Percentiles rank a stretch among this genome's conserved stretches.
phyloP scores from a whole-genome alignment of 2,113 vertebrate genomes.

The Vicugna pacos region DNA sequence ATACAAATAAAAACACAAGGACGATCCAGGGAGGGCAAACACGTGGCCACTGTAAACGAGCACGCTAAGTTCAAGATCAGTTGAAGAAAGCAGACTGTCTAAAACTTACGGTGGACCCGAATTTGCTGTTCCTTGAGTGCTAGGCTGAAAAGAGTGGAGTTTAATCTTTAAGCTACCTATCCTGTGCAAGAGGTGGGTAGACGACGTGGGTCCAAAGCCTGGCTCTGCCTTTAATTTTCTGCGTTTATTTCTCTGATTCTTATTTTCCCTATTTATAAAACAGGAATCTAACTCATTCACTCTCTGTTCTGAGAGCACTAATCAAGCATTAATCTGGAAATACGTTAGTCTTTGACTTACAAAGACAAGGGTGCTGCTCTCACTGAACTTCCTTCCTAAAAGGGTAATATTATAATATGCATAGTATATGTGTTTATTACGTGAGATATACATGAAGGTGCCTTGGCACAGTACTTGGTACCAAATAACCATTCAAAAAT shows the following conservation, averaged over 20 bases:
- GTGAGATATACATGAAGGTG: background rate
- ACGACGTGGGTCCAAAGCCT: background rate
- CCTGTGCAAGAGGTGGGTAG: background rate
- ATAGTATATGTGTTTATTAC: background rate
- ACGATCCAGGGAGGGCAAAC: background rate
- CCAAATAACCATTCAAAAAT: background rate
- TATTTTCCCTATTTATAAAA: constrained; percentile 3
- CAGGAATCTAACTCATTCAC: background rate
- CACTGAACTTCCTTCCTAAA: background rate
- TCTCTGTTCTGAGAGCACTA: background rate
- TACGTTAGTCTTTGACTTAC: background rate
- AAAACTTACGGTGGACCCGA: too few relatives aligned
- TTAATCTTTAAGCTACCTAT: background rate
- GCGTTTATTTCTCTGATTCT: background rate
- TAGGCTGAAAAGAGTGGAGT: background rate
- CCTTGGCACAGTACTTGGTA: background rate
- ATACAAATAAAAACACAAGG: background rate
- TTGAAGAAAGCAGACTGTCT: background rate
- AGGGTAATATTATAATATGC: background rate
- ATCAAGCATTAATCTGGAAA: background rate
- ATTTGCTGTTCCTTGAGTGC: background rate
- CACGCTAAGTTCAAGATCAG: background rate
- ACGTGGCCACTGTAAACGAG: background rate
- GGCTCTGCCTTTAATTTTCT: background rate
- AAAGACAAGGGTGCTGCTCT: background rate